A percentile compares a stretch with the other conserved stretches of the same genome.
phyloP scores from a whole-genome alignment of 2,888 invertebrate genomes.

The Agonopterix subpropinquella region DNA sequence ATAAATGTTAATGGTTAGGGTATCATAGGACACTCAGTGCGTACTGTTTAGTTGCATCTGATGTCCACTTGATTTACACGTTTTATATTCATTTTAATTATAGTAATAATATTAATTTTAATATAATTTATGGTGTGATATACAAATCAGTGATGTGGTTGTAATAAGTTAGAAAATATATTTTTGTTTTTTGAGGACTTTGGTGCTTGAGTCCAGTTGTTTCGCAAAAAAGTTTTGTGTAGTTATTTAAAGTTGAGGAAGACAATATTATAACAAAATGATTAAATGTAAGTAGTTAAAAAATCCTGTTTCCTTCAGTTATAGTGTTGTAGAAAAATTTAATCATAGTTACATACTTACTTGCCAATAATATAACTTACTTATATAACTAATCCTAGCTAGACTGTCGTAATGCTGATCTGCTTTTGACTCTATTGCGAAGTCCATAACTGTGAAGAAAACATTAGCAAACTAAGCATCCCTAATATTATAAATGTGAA shows the following conservation, averaged over 20 bases:
- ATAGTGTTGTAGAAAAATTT: too few relatives aligned
- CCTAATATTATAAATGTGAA: too few relatives aligned
- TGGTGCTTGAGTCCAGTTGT: not conserved
- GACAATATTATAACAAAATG: constrained; percentile 19
- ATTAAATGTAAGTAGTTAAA: constrained; percentile 30
- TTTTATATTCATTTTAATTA: not conserved
- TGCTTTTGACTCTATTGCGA: too few relatives aligned
- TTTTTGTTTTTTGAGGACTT: not conserved
- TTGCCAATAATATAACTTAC: too few relatives aligned
- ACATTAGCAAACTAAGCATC: too few relatives aligned
- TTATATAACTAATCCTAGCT: too few relatives aligned
- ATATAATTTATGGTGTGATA: not conserved
- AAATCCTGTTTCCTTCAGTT: too few relatives aligned
- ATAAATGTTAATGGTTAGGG: too few relatives aligned
- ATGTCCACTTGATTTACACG: constrained; percentile 7
- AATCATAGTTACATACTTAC: too few relatives aligned
- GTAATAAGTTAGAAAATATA: not conserved
- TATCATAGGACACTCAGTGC: not conserved
- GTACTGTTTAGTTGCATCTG: constrained; percentile 21
- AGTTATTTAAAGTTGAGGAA: not conserved
- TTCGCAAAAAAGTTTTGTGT: not conserved
- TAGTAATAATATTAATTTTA: not conserved
- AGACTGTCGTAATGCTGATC: too few relatives aligned
- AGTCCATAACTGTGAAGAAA: too few relatives aligned
- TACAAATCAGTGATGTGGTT: not conserved